Evolutionary conservation across 2,113 vertebrate species (phyloP).

Genomic region (Otus sunia): DNA sequence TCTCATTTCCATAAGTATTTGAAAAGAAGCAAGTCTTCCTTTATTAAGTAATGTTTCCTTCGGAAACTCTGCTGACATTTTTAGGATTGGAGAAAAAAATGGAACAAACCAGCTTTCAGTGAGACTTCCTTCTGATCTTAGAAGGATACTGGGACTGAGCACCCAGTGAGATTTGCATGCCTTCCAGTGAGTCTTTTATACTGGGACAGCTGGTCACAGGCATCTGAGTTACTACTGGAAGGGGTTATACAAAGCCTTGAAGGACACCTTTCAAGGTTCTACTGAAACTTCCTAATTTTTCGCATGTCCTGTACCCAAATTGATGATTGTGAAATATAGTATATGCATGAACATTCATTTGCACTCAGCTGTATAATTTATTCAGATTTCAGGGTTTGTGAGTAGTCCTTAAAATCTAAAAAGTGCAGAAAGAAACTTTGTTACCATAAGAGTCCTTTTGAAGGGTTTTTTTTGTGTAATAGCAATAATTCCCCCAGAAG

Average conservation of each 20-base stretch:
- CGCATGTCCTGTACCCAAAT: not conserved
- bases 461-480: not conserved
- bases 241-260: not conserved
- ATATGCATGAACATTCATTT: not conserved
- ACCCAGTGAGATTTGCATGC: not conserved
- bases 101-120: not conserved
- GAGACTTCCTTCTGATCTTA: not conserved
- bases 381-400: not conserved
- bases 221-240: not conserved
- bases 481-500: not conserved
- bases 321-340: not conserved
- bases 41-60: not conserved
- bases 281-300: not conserved
- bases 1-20: not conserved
- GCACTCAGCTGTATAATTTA: not conserved
- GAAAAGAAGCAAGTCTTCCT: not conserved
- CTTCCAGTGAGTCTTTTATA: not conserved
- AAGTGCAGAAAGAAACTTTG: not conserved
- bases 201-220: not conserved
- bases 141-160: rapidly evolving
- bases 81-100: not conserved
- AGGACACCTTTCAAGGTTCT: not conserved
- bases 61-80: not conserved
- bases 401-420: not conserved
- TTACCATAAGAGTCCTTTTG: not conserved